phyloP scores from a whole-genome alignment of 2,797 vertebrate genomes.

The Mustela erminea region DNA sequence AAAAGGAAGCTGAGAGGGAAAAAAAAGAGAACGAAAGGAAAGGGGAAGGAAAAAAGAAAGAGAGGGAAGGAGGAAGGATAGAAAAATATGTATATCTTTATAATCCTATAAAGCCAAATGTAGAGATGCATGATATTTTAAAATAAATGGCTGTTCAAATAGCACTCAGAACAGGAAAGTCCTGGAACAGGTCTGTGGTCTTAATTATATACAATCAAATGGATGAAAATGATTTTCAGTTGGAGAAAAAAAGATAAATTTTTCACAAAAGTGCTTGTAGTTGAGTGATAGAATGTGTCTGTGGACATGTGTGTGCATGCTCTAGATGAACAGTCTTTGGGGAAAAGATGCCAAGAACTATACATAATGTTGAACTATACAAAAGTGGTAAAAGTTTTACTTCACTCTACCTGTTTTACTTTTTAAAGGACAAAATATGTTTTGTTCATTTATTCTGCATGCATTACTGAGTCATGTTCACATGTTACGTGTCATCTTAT shows the following conservation, averaged over 20 bases:
- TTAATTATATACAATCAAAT: background rate
- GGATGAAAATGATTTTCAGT: background rate
- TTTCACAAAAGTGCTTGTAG: background rate
- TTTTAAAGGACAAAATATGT: background rate
- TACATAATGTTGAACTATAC: background rate
- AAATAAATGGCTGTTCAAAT: background rate
- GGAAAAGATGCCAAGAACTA: background rate
- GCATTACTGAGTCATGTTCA: background rate
- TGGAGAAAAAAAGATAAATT: background rate
- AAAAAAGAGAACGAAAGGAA: background rate
- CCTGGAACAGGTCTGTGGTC: background rate
- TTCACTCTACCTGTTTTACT: background rate
- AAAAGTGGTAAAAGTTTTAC: background rate
- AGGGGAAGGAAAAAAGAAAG: background rate
- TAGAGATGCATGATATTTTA: background rate
- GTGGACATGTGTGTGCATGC: background rate
- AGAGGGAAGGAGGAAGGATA: background rate
- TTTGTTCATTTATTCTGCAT: background rate
- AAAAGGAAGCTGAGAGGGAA: background rate
- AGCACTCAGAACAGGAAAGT: background rate
- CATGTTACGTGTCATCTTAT: background rate
- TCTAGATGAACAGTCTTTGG: background rate
- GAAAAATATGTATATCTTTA: background rate
- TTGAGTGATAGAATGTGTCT: background rate
- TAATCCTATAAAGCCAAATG: background rate